A percentile compares a stretch with the other conserved stretches of the same genome.
phyloP scores from a whole-genome alignment of 2,113 vertebrate genomes.

The Indri indri region DNA sequence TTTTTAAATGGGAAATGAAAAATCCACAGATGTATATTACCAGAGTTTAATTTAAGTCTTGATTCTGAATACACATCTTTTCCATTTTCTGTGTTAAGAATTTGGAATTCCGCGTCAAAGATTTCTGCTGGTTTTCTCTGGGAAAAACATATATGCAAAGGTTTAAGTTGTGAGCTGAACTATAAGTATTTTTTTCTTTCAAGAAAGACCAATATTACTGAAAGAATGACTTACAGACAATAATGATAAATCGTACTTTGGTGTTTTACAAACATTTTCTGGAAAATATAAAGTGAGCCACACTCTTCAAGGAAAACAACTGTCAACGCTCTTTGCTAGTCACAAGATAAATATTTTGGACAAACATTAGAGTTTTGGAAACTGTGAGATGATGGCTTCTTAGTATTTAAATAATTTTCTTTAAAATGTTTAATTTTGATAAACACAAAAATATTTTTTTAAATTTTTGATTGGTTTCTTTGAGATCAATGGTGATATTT shows the following conservation, averaged over 20 bases:
- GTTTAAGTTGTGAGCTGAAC: not conserved
- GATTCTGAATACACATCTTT: not conserved
- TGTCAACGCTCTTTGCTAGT: not conserved
- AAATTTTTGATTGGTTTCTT: not conserved
- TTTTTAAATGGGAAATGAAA: not conserved
- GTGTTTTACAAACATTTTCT: not conserved
- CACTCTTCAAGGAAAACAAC: not conserved
- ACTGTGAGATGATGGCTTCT: not conserved
- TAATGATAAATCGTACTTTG: not conserved
- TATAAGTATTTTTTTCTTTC: not conserved
- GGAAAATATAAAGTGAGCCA: not conserved
- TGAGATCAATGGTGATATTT: not conserved
- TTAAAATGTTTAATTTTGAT: not conserved
- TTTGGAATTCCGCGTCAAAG: not conserved
- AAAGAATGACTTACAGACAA: not conserved
- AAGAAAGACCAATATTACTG: not conserved
- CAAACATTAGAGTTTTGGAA: not conserved
- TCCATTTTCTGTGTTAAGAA: not conserved
- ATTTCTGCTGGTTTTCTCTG: not conserved
- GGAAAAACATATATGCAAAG: not conserved
- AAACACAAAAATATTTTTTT: not conserved
- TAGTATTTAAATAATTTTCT: not conserved
- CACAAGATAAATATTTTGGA: not conserved
- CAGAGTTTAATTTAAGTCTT: not conserved
- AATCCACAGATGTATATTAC: not conserved